Evolutionary conservation across 2,113 vertebrate species (phyloP), one percentile per base, ranked within the genome.

Genomic region (Hypocryptadius cinnamomeus): DNA sequence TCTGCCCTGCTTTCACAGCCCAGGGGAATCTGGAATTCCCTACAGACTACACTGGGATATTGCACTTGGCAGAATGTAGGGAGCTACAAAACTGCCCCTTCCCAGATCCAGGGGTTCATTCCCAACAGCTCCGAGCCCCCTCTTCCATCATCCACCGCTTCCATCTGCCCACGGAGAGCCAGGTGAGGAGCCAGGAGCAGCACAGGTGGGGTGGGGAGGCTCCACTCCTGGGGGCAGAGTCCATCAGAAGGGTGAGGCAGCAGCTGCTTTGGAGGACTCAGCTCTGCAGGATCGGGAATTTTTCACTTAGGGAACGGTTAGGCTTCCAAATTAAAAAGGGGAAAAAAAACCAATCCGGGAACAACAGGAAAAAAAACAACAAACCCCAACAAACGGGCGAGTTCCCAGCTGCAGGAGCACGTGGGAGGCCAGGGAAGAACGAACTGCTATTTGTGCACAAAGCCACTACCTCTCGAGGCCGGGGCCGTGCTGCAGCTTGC

Each of bases 401-500:
- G 80, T 37, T 84, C 68, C 45, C 51, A 61, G 87, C 82, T 14
- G 77, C 40, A 56, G 91, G 63, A 91, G 72, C 87, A 54, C 1
- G 60, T 33, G 71, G n/a, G 8, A 53, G 71, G 79, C 16, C 70
- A 68, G 86, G 48, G 73, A 50, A 44, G 83, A 25, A 17, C 0
- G 0, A 57, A 42, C 3, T 45, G 42, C 90, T 76, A 64, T 85
- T 48, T 54, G 25, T 45, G 61, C 72, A 71, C 2, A 4, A 13
- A 71, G 65, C 48, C 79, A 81, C 94, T 97, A 98, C 95, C 97
- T 97, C 14, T 95, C 69, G 1, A 85, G 73, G 2, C 95, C 96
- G 47, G 96, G 86, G 78, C 97, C 92, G 95, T 96, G 95, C 96
- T 98, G 98, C 90, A 99, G 95, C 69, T 98, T 98, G 60, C 96